Conservation (phyloP, 2,113 vertebrate genomes). For the Neolamprologus cancellatus region DNA sequence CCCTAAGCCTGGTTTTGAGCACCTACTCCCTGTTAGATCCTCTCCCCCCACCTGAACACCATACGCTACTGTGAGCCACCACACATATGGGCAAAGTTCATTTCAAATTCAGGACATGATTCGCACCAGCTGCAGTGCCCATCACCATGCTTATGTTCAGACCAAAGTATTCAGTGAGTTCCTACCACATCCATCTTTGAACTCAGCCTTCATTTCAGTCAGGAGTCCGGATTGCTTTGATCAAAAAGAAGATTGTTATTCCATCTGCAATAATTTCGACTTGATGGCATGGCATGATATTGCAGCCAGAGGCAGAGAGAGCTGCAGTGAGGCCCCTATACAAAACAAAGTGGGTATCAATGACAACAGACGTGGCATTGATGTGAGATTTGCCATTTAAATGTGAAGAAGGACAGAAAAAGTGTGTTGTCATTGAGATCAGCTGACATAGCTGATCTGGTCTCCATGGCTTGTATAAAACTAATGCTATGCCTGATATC, state of each 20-base stretch:
- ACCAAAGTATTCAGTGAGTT: neutral
- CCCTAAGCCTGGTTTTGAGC: neutral
- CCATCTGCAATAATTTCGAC: neutral
- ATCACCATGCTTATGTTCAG: neutral
- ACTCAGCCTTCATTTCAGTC: neutral
- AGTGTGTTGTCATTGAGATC: neutral
- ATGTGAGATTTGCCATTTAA: neutral
- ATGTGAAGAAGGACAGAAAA: neutral
- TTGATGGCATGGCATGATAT: neutral
- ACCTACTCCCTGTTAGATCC: neutral
- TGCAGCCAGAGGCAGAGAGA: neutral
- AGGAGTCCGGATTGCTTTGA: neutral
- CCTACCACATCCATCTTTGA: neutral
- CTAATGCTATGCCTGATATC: neutral
- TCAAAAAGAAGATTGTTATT: neutral
- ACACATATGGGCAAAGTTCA: neutral
- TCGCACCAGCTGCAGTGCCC: neutral
- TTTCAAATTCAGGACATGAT: neutral
- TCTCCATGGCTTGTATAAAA: neutral
- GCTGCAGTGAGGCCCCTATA: neutral
- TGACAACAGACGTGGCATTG: neutral
- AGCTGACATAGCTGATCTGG: neutral
- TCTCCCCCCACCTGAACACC: neutral
- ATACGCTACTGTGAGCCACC: neutral
- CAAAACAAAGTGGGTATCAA: neutral